These are phyloP conservation scores for Sprattus sprattus DNA, from an alignment of 2,113 vertebrate species.

Conservation along the genomic window DNA sequence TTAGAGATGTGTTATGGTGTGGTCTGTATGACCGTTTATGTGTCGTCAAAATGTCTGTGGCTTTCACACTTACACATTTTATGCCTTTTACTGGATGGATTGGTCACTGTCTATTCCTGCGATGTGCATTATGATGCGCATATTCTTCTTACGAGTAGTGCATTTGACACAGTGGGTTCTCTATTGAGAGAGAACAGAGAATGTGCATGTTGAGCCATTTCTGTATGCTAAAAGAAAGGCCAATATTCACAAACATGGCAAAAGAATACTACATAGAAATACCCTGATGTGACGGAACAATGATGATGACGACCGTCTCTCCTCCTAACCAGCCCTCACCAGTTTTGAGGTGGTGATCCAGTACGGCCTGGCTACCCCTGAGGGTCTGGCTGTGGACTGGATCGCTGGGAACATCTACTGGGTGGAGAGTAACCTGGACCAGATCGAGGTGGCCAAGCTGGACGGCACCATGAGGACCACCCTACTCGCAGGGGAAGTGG, in stretches of 20 bases:
- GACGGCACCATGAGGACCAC: constrained; percentile 94
- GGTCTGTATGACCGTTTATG: neutral
- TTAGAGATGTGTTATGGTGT: neutral
- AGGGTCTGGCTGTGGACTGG: constrained; percentile 96
- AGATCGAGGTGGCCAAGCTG: constrained; percentile 96
- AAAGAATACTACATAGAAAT: neutral
- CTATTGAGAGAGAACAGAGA: too few species aligned
- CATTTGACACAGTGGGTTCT: too few species aligned
- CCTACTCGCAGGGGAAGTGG: constrained; percentile 90
- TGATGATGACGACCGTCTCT: neutral
- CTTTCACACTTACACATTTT: neutral
- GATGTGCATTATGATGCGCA: neutral
- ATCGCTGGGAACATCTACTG: constrained; percentile 99
- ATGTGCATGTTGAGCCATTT: neutral
- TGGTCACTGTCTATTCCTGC: neutral
- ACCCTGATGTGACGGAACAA: neutral
- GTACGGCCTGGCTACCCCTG: constrained; percentile 90
- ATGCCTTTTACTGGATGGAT: neutral
- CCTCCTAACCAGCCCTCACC: constrained; percentile 78
- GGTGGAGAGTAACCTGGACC: constrained; percentile 98
- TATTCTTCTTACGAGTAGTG: too few species aligned
- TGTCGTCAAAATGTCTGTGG: neutral
- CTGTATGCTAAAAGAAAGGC: neutral
- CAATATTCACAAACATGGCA: too few species aligned
- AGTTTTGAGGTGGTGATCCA: constrained; percentile 98